Base-by-base conservation (phyloP, 2,797 vertebrate genomes). In the Hybognathus amarus region DNA sequence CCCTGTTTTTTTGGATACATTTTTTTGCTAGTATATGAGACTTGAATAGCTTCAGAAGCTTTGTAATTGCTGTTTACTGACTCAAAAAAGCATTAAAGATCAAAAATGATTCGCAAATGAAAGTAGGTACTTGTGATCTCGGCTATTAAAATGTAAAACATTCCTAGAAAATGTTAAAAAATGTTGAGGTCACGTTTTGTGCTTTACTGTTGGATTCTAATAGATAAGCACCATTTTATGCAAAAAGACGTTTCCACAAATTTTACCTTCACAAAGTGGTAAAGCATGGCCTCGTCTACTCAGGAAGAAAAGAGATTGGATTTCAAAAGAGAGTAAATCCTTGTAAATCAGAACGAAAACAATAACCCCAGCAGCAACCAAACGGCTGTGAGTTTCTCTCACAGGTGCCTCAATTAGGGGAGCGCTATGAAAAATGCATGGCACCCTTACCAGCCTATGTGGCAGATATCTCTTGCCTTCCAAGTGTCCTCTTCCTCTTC, bases 391-490 rank as follows among this genome's bases (percentile, higher is more conserved):
- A 20, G 59, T 38, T 75, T 75, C 79, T 66, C 59, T 47, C 3
- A 36, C 77, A 86, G 64, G 83, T 66, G 50, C 52, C 63, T 64
- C 80, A 86, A 81, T 74, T 81, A 80, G 68, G 45, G 63, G 61
- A 74, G 63, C 24, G 27, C 24, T 79, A 86, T 83, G 80, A 88
- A 88, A 88, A 80, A 88, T 85, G 79, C 82, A 86, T 82, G 76
- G 42, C 54, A 50, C 33, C 79, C 56, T 47, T 40, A 30, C 87
- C 45, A 69, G 36, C 66, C 76, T 68, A 68, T 50, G 77, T 83
- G 83, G 81, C 70, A 80, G 85, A 64, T 40, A 42, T 69, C 63
- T 64, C 30, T 75, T 80, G 77, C 70, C 8, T 85, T 66, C 77
- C 47, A 45, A 75, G 77, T 70, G 70, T 75, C 61, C 70, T 45